Evolutionary conservation across 2,888 invertebrate species (phyloP), one percentile per base, ranked within the genome.

Genomic region (Mimas tiliae): DNA sequence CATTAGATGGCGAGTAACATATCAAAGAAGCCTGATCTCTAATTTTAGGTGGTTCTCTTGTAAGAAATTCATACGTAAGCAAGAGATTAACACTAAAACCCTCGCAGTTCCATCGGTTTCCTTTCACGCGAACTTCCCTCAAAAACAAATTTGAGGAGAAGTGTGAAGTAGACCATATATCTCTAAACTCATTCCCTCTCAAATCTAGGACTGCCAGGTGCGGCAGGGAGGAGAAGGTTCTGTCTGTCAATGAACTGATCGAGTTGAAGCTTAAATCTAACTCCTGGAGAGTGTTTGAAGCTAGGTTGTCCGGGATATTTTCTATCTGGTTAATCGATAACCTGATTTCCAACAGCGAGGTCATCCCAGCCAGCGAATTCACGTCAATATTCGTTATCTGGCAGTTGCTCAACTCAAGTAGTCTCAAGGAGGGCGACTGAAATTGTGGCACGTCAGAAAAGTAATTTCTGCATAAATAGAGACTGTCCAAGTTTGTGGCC

Each of bases 81-180:
- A 95, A 86, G 62, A 97, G 93, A 62, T 95, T 93, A 0, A 86
- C 78, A 65, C 93, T 91, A 50, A 93, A 89, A 71, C 96, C 97
- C 67, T 96, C 95, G 79, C 97, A 97, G 71, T 95, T 94, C 97
- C 97, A 97, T 1, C 96, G 95, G 89, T 97, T 97, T 73, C 96
- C 96, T 50, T 95, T 95, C 74, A 97, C 86, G 76, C 94, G 89
- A 38, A 97, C 87, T 77, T 93, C 91, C 74, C 93, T 90, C 73
- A 96, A 88, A 81, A 93, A 94, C 42, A 92, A 89, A 81, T 96
- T 96, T 66, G 93, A 92, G 63, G 93, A 88, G 79, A 97, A 96
- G 79, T 94, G 94, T 68, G 93, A 91, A 1, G 94, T 90, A 2
- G 94, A 89, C 85, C 96, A 94, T 33, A 95, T 94, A 67, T 95